Conservation (phyloP, 2,888 invertebrate genomes). For the Acholoe squamosa region DNA sequence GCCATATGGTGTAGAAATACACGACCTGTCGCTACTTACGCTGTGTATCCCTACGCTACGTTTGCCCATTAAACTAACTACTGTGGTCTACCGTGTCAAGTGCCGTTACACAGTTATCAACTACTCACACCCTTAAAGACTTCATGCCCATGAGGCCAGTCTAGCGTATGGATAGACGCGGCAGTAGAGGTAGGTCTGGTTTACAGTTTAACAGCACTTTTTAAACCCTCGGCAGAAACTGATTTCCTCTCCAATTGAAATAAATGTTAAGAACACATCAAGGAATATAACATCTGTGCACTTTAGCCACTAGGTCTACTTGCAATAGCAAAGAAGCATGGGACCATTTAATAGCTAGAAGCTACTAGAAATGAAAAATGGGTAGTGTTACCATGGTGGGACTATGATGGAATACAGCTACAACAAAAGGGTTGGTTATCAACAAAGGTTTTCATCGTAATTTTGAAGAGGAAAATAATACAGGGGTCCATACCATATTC, state of each 20-base stretch:
- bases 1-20: background rate
- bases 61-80: background rate
- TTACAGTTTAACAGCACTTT: slow-evolving; percentile 12
- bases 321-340: background rate
- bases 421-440: too few species aligned
- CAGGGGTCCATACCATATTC: too few species aligned
- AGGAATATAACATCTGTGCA: background rate
- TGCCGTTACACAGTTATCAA: too few species aligned
- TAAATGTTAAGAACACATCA: background rate
- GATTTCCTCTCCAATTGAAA: slow-evolving; percentile 10
- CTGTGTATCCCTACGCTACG: background rate
- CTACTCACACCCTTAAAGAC: too few species aligned
- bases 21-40: background rate
- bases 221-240: slow-evolving; percentile 11
- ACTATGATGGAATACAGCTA: too few species aligned
- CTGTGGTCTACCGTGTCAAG: too few species aligned
- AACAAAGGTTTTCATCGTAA: too few species aligned
- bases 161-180: background rate
- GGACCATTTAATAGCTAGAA: background rate
- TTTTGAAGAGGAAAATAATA: too few species aligned
- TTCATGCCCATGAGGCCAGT: too few species aligned
- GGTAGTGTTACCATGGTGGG: background rate
- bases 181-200: background rate
- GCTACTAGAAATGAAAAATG: background rate
- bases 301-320: slow-evolving; percentile 13